Conservation (phyloP, 64 coral and sea anemone species). For the Porites lutea region DNA sequence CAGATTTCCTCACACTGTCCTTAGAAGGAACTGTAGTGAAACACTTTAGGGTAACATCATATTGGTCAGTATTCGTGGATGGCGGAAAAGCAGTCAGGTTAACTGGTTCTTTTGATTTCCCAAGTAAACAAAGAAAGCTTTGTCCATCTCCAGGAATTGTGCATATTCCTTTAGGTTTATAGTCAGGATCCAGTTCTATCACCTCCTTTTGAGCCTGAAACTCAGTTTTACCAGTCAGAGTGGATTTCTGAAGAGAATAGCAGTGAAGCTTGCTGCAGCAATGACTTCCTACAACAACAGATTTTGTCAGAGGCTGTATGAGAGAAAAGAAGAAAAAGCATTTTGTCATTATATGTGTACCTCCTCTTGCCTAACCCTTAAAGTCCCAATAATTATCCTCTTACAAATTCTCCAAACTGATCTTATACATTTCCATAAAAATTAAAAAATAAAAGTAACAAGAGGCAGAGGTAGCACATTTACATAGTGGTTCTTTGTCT, state of each 20-base stretch:
- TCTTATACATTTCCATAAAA: no score
- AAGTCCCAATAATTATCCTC: no score
- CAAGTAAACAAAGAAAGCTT: conserved; percentile 22
- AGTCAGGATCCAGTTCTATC: not conserved
- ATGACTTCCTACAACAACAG: conserved; percentile 43
- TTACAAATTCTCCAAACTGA: no score
- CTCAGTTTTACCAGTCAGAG: not conserved
- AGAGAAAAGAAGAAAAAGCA: not conserved
- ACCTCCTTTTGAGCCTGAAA: not conserved
- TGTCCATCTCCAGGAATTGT: not conserved
- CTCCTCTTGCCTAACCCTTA: no score
- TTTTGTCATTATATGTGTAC: no score
- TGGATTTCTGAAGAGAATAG: not conserved
- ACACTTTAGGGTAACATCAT: conserved; percentile 26
- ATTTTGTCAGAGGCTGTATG: not conserved
- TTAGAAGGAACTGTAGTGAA: not conserved
- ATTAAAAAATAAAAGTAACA: no score
- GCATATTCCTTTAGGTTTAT: conserved; percentile 30
- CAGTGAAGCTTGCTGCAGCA: not conserved
- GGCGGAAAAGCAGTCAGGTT: conserved; percentile 11
- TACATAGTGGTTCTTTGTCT: no score
- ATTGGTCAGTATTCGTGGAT: not conserved
- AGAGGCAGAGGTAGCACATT: no score
- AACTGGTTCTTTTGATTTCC: not conserved
- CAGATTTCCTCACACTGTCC: not conserved